Evolutionary conservation across 64 coral and sea anemone genomes (phyloP).

Genomic region (Porites australiensis): DNA sequence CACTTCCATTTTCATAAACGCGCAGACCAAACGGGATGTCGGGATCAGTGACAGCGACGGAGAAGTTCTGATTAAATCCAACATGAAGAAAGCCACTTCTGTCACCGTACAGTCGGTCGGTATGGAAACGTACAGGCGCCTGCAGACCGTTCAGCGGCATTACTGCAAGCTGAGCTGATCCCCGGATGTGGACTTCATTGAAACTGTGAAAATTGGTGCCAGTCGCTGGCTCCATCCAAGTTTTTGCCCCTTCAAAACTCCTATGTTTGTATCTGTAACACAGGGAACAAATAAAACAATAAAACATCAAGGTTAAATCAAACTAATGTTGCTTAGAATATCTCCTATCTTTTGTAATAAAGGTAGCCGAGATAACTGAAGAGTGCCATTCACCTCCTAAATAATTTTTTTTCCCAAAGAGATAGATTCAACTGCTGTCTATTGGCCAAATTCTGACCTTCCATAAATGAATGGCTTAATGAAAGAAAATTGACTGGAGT

Average conservation of each 20-base stretch:
- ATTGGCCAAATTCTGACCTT: no score
- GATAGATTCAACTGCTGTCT: no score
- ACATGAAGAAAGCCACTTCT: constrained; percentile 86
- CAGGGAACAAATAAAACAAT: background rate
- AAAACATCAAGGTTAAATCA: background rate
- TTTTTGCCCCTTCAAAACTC: constrained; percentile 84
- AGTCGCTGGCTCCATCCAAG: constrained; percentile 86
- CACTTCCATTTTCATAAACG: constrained; percentile 91
- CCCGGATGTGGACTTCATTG: constrained; percentile 80
- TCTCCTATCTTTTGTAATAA: no score
- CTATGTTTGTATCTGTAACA: constrained; percentile 76
- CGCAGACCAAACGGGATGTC: constrained; percentile 95
- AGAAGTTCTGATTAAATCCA: constrained; percentile 89
- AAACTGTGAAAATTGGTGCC: constrained; percentile 75
- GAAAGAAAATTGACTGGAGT: no score
- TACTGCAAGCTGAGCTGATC: constrained; percentile 84
- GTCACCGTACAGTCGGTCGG: constrained; percentile 87
- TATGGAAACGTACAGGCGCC: constrained; percentile 42
- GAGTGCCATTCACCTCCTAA: no score
- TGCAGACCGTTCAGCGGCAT: constrained; percentile 48
- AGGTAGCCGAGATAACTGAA: no score
- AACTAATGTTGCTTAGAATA: background rate
- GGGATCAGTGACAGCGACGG: constrained; percentile 88
- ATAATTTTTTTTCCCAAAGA: no score
- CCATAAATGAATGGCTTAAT: no score